phyloP scores from a whole-genome alignment of 2,888 invertebrate genomes.

The Labia minor region DNA sequence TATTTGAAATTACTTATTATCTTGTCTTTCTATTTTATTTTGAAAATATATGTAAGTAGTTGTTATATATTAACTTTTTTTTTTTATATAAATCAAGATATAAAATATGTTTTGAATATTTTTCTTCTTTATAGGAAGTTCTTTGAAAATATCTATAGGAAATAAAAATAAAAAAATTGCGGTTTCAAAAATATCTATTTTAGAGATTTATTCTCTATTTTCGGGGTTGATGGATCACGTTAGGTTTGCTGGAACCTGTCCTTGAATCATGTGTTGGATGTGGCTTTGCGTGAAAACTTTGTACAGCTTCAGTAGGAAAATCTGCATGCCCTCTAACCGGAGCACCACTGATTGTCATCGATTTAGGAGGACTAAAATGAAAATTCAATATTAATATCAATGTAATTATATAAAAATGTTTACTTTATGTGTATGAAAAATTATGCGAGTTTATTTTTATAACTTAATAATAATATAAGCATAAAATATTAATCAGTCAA shows the following conservation, averaged over 20 bases:
- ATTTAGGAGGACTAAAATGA: constrained; percentile 57
- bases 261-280: constrained; percentile 52
- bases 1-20: no score
- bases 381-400: constrained; percentile 21
- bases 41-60: no score
- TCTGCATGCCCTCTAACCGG: constrained; percentile 74
- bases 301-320: constrained; percentile 79
- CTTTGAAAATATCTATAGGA: neutral
- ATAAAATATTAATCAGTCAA: neutral
- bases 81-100: neutral
- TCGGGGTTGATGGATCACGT: constrained; percentile 76
- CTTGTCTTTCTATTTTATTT: no score
- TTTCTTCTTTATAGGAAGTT: neutral
- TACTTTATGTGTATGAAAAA: no score
- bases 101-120: constrained; percentile 7
- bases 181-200: neutral
- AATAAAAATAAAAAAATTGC: neutral
- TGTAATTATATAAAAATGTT: no score
- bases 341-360: constrained; percentile 64
- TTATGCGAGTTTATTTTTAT: no score
- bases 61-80: no score
- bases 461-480: no score
- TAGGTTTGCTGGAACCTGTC: constrained; percentile 40
- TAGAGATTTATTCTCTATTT: constrained; percentile 46
- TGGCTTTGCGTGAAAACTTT: constrained; percentile 68